Percentiles rank a stretch among this genome's conserved stretches.
phyloP scores from a whole-genome alignment of 2,888 invertebrate species.

The Perizoma flavofasciatum region DNA sequence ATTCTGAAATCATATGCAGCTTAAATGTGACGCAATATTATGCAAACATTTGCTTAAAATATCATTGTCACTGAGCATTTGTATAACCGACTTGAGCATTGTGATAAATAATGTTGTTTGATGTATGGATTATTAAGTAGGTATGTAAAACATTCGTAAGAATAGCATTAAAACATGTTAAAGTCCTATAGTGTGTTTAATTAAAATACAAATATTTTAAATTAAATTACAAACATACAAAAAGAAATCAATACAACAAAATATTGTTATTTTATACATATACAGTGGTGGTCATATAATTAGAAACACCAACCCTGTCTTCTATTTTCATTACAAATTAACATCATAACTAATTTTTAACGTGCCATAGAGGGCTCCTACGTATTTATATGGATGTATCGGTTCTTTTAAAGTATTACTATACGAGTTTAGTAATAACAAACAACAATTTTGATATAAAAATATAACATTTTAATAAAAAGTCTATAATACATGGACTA shows the following conservation, averaged over 20 bases:
- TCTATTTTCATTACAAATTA: too few species aligned
- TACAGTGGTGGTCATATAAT: too few species aligned
- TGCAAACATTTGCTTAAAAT: background rate
- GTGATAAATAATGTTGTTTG: conserved; percentile 15
- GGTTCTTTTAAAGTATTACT: too few species aligned
- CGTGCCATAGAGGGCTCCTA: too few species aligned
- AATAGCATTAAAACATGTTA: conserved; percentile 12
- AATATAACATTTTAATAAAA: too few species aligned
- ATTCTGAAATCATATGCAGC: too few species aligned
- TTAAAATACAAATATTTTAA: background rate
- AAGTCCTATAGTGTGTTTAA: conserved; percentile 12
- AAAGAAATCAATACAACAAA: conserved; percentile 8
- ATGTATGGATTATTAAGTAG: conserved; percentile 3
- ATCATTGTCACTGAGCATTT: background rate
- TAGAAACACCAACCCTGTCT: too few species aligned
- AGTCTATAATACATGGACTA: too few species aligned
- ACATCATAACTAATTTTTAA: too few species aligned
- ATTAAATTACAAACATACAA: conserved; percentile 17
- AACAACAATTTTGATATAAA: too few species aligned
- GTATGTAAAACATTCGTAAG: conserved; percentile 2
- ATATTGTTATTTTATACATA: conserved; percentile 9
- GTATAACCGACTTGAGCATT: conserved; percentile 12
- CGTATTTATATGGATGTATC: too few species aligned
- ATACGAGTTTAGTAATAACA: too few species aligned
- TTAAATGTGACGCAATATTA: background rate